Base-by-base conservation (phyloP, 23 tunicate genomes). In the Pegea sp. region DNA sequence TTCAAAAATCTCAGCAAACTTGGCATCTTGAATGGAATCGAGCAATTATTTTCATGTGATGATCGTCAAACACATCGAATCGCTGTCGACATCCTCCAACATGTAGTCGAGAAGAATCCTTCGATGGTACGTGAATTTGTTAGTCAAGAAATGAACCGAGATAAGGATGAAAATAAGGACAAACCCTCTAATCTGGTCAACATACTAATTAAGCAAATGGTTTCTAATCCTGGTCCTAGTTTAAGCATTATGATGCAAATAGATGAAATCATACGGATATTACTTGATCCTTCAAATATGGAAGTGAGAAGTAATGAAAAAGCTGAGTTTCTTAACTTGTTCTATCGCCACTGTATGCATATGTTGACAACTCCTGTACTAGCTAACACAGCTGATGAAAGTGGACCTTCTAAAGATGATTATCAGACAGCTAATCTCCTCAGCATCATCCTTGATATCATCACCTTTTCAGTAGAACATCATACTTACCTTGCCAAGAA, bases 111-210 rank as follows among this genome's bases (percentile, higher is more conserved):
- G 48, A 75, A 84, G 63, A 72, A 76, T 30, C 95, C 95, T 3
- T 72, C 95, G 23, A 84, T 84, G 95, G 95, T 84, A 21, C 71
- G 95, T 4, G 95, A 84, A 1, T 84, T 73, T 50, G 81, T 76
- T 18, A 68, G 57, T 29, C 48, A 61, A 24, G 95, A 84, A 43
- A 62, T 68, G 68, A 33, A 53, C 16, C 72, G 53, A 8, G 55
- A 24, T 3, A 44, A 56, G 6, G 69, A 57, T 23, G 58, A 26
- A 3, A 64, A 61, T 30, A 33, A 25, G 1, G 67, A 54, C 34
- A 22, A 4, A 25, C 61, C 58, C 33, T 62, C 63, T 2, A 73
- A 84, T 30, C 63, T 84, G 29, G 56, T 84, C 0, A 84, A 84
- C 58, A 53, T 84, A 28, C 84, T 84, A 30, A 84, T 84, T 43